Conservation (phyloP, 2,113 vertebrate genomes). For the Monarcha castaneiventris region DNA sequence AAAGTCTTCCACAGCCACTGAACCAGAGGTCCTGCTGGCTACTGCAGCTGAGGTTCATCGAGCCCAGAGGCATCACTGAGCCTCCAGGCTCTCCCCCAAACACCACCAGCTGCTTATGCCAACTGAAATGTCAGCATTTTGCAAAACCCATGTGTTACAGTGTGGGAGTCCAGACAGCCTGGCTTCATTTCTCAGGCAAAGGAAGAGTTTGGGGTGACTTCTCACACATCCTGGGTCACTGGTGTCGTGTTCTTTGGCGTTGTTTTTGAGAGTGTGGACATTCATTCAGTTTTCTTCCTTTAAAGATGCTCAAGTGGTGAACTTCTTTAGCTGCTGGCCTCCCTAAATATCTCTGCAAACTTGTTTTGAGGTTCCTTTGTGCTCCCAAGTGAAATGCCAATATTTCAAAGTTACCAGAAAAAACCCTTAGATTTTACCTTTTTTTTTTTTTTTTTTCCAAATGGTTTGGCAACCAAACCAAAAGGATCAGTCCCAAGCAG, state of each 20-base stretch:
- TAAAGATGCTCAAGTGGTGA: not conserved
- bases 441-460: not conserved
- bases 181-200: not conserved
- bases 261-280: not conserved
- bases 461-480: not conserved
- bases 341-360: not conserved
- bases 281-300: not conserved
- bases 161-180: not conserved
- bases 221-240: not conserved
- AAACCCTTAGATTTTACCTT: not conserved
- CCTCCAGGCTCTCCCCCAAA: not conserved
- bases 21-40: not conserved
- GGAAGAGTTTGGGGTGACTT: not conserved
- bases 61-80: not conserved
- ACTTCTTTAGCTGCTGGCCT: not conserved
- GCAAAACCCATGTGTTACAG: not conserved
- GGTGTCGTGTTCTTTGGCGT: not conserved
- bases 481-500: not conserved
- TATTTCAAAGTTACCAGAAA: not conserved
- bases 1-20: not conserved
- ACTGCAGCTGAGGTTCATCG: not conserved
- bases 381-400: not conserved
- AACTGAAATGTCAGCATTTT: not conserved
- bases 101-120: not conserved
- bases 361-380: not conserved